These are phyloP conservation scores for Magallana gigas DNA, from an alignment of 1,140 invertebrate genomes.

Conservation along the genomic window DNA sequence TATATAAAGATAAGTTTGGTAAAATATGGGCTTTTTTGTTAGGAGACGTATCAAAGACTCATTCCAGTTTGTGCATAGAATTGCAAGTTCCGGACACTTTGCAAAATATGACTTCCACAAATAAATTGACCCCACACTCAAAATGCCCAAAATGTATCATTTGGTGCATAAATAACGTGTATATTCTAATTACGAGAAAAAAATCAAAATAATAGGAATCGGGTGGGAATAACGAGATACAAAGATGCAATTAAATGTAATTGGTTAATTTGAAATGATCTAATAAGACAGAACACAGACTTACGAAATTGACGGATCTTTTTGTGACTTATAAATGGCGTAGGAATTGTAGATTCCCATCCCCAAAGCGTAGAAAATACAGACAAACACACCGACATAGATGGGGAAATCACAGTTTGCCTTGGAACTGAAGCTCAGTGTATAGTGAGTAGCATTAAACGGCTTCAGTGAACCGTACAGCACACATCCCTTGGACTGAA, in stretches of 20 bases:
- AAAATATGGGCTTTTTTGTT: too few species aligned
- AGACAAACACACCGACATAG: constrained; percentile 68
- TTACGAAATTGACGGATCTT: constrained; percentile 68
- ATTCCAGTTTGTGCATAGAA: too few species aligned
- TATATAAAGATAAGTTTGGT: too few species aligned
- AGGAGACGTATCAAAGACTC: too few species aligned
- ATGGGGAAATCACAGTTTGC: constrained; percentile 66
- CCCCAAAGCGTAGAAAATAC: constrained; percentile 68
- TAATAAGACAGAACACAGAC: constrained; percentile 11
- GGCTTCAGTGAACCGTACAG: constrained; percentile 39
- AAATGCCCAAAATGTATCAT: too few species aligned
- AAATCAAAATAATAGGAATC: not conserved
- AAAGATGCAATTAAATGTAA: not conserved
- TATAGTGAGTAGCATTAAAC: constrained; percentile 32
- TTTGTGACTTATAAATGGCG: constrained; percentile 61
- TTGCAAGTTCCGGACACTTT: too few species aligned
- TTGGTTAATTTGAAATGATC: too few species aligned
- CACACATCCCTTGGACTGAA: constrained; percentile 31
- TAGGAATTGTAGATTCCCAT: constrained; percentile 65
- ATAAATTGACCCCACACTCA: too few species aligned
- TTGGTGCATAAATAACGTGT: too few species aligned
- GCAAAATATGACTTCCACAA: too few species aligned
- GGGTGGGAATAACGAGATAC: not conserved
- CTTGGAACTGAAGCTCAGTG: not conserved
- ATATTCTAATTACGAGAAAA: not conserved